Base-by-base conservation (phyloP, 1,140 invertebrate species). In the Drosophila azteca region DNA sequence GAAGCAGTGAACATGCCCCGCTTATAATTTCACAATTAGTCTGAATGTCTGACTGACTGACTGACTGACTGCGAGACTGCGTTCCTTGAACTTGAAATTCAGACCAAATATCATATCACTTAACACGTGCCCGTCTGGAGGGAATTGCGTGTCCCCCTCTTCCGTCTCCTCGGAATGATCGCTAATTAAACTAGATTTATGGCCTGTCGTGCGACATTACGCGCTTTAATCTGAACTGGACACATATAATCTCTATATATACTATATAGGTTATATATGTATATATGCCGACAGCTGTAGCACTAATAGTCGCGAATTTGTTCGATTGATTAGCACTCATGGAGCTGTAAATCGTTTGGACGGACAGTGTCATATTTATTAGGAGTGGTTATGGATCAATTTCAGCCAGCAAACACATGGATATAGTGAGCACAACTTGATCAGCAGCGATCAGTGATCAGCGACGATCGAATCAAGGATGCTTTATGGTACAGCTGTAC, bases 1-100 rank as follows among this genome's bases (percentile, higher is more conserved):
- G 35, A 15, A 26, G 46, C 20, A 15, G 46, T 22, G 24, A 24
- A 24, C 24, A 15, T 31, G 31, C 31, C 31, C 31, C 31, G 8
- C 8, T 41, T 43, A 62, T 76, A 71, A 76, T 77, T 62, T 79
- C 41, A 64, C 70, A 74, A 76, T 75, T 71, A 69, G 50, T 66
- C 55, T 60, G 63, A 20, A 20, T 20, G 17, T 20, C 17, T 20
- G 17, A 20, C 17, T 20, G 17, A 20, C 17, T 20, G 17, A 20
- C 17, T 20, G 17, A 20, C 17, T 20, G 17, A 20, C 17, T 20
- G 17, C 17, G 17, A 20, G 17, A 62, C 45, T 55, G 79, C 59
- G 79, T 76, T 89, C 77, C 73, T 79, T 84, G 84, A 89, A 84
- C 84, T 89, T 88, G 84, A 55, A 68, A 74, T 68, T 80, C 64